Percentiles rank a stretch among this genome's conserved stretches.
Conservation (phyloP, 2,113 vertebrate genomes). For the Oenanthe oenanthe region DNA sequence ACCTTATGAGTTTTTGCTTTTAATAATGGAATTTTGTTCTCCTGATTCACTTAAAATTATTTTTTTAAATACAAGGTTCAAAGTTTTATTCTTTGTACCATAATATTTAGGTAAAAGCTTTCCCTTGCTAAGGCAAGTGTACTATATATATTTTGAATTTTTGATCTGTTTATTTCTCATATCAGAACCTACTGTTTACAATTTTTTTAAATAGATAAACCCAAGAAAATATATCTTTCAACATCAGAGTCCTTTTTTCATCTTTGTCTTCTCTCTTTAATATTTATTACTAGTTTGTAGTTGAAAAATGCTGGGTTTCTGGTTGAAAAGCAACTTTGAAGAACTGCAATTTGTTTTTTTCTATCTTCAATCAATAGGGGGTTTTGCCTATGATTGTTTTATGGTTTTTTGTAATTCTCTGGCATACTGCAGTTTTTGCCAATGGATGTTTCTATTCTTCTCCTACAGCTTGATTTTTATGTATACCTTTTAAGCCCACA, state of each 20-base stretch:
- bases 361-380: fast-evolving
- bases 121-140: background rate
- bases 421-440: background rate
- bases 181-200: background rate
- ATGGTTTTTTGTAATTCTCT: background rate
- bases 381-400: background rate
- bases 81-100: background rate
- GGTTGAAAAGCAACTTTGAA: background rate
- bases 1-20: background rate
- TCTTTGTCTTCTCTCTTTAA: background rate
- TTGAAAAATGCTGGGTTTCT: background rate
- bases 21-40: background rate
- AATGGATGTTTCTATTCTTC: background rate
- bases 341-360: background rate
- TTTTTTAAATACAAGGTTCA: background rate
- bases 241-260: background rate
- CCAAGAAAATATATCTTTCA: background rate
- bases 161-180: background rate
- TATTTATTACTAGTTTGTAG: background rate
- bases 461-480: background rate
- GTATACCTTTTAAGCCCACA: background rate
- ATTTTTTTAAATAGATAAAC: background rate
- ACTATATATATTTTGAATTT: background rate
- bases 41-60: background rate
- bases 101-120: background rate